Percentiles rank a stretch among this genome's conserved stretches.
Evolutionary conservation across 2,888 invertebrate species (phyloP).

Genomic region (Lymantria dispar): DNA sequence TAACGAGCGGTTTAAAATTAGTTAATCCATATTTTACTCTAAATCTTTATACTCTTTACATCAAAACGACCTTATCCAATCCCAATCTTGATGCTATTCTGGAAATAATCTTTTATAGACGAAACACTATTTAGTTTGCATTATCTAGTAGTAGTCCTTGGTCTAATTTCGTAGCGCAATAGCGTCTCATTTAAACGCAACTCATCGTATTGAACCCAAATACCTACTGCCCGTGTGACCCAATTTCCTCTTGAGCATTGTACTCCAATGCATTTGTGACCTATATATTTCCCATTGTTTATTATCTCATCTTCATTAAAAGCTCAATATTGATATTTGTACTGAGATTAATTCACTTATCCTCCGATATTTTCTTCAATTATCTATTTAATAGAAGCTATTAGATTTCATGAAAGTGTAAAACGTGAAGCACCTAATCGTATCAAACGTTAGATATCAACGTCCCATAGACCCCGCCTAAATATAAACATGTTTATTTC

Average conservation of each 20-base stretch:
- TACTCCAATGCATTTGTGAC: slow-evolving; percentile 54
- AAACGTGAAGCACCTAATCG: slow-evolving; percentile 21
- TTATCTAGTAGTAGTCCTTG: slow-evolving; percentile 37
- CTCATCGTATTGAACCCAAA: slow-evolving; percentile 45
- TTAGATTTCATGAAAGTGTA: slow-evolving; percentile 20
- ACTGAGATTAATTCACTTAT: slow-evolving; percentile 27
- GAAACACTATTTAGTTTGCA: background rate
- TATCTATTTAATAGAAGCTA: background rate
- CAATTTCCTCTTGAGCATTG: slow-evolving; percentile 52
- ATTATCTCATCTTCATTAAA: slow-evolving; percentile 38
- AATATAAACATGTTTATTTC: slow-evolving; percentile 69
- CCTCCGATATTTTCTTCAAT: slow-evolving; percentile 11
- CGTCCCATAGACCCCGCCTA: slow-evolving; percentile 58
- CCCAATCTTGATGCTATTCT: background rate
- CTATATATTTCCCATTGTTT: slow-evolving; percentile 54
- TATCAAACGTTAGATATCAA: slow-evolving; percentile 42
- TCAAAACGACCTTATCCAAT: too few species aligned
- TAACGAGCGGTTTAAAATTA: too few species aligned
- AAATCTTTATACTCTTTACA: too few species aligned
- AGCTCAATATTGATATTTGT: slow-evolving; percentile 19
- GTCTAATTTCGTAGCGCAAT: slow-evolving; percentile 48
- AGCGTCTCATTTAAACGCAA: slow-evolving; percentile 52
- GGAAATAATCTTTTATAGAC: slow-evolving; percentile 4
- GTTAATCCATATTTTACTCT: too few species aligned
- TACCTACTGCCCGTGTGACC: slow-evolving; percentile 61